These are phyloP conservation scores for Theocolax elegans DNA, from an alignment of 1,140 invertebrate genomes.

Conservation along the genomic window DNA sequence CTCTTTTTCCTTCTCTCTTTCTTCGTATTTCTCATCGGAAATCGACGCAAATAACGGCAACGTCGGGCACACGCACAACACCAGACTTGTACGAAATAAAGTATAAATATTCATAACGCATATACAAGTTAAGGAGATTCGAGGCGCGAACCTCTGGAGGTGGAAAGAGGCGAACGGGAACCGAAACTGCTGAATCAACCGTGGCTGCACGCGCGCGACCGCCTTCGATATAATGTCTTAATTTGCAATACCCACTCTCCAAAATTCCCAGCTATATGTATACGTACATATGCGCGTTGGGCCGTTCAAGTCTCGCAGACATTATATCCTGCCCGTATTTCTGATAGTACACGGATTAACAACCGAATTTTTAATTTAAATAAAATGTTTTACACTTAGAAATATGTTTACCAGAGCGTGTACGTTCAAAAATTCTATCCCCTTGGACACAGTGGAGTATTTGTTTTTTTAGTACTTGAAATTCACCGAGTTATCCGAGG, in stretches of 20 bases:
- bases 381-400: no score
- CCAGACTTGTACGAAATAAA: not conserved
- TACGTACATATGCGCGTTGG: no score
- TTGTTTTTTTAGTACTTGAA: no score
- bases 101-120: constrained; percentile 38
- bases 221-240: constrained; percentile 47
- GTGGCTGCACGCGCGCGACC: constrained; percentile 26
- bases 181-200: constrained; percentile 17
- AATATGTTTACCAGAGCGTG: no score
- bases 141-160: constrained; percentile 6
- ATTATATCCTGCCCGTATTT: no score
- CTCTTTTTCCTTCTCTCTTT: constrained; percentile 39
- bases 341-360: no score
- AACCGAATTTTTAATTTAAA: no score
- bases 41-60: constrained; percentile 25
- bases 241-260: constrained; percentile 43
- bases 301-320: constrained; percentile 8
- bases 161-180: constrained; percentile 13
- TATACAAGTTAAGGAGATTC: not conserved
- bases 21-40: constrained; percentile 38
- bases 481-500: no score
- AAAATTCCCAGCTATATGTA: constrained; percentile 28
- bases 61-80: no score
- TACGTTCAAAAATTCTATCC: no score
- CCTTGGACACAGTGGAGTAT: no score